A percentile compares a stretch with the other conserved stretches of the same genome.
Evolutionary conservation across 53 echinoderm and acorn worm species (phyloP).

Genomic region (Zoroaster sp.): DNA sequence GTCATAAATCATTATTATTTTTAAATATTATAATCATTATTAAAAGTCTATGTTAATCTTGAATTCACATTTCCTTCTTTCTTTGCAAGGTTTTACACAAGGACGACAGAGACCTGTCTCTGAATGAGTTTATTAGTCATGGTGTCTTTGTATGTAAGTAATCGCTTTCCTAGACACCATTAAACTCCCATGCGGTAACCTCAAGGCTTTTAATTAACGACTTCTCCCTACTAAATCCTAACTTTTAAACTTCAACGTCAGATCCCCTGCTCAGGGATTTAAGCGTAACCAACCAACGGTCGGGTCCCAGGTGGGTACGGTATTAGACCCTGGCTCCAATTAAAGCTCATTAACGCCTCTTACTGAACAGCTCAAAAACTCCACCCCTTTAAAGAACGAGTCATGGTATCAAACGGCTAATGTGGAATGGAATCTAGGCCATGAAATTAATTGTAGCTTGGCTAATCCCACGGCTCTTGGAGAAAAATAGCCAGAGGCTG

Average conservation of each 20-base stretch:
- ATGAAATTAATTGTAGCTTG: slow-evolving; percentile 52
- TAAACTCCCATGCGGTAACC: neutral
- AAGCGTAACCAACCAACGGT: neutral
- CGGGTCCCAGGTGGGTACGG: neutral
- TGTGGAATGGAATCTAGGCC: slow-evolving; percentile 14
- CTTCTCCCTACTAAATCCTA: neutral
- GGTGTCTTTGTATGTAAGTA: neutral
- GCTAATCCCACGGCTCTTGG: slow-evolving; percentile 39
- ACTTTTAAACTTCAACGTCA: neutral
- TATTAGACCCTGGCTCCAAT: neutral
- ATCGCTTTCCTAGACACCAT: neutral
- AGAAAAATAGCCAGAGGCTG: slow-evolving; percentile 40
- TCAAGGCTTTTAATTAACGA: slow-evolving; percentile 38
- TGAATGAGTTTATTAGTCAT: neutral
- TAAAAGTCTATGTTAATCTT: no score
- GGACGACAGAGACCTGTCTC: no score
- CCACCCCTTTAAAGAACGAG: neutral
- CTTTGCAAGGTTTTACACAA: no score
- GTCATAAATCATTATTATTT: no score
- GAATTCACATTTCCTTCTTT: no score
- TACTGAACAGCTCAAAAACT: neutral
- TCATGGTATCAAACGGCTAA: neutral
- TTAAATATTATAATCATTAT: no score
- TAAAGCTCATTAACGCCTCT: neutral
- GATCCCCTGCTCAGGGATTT: neutral